These are phyloP conservation scores for Sebastes steindachneri DNA, from an alignment of 2,797 vertebrate species.

Conservation along the genomic window DNA sequence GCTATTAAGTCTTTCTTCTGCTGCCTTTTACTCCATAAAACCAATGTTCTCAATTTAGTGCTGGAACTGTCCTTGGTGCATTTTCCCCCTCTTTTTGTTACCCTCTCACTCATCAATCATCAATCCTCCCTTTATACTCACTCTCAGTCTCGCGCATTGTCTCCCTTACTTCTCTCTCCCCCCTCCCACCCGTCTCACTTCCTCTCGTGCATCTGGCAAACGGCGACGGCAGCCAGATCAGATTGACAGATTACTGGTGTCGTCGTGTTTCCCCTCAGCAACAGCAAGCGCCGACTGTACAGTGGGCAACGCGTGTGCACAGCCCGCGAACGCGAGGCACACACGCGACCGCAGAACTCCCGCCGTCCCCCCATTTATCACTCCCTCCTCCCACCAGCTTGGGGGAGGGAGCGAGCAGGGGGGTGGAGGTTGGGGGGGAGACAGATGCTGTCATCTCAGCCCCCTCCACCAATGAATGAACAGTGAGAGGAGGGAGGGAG, in stretches of 20 bases:
- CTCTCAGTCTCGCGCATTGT: slow-evolving; percentile 26
- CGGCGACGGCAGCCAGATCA: slow-evolving; percentile 53
- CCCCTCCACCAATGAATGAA: slow-evolving; percentile 37
- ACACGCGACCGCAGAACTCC: slow-evolving; percentile 3
- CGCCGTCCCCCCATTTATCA: slow-evolving; percentile 40
- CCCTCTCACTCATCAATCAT: slow-evolving; percentile 43
- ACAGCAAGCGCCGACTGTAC: slow-evolving; percentile 18
- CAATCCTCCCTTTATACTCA: slow-evolving; percentile 27
- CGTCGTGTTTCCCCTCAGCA: slow-evolving; percentile 30
- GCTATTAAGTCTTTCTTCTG: slow-evolving; percentile 62
- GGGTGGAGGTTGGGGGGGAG: neutral
- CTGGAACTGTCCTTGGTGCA: slow-evolving; percentile 40
- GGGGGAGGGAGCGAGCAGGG: neutral
- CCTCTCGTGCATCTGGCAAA: slow-evolving; percentile 39
- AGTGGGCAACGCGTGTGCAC: neutral
- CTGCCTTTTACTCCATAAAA: slow-evolving; percentile 63
- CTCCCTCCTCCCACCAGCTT: neutral
- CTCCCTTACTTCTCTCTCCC: neutral
- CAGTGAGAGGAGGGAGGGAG: slow-evolving; percentile 32
- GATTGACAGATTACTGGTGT: slow-evolving; percentile 76
- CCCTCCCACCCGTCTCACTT: neutral
- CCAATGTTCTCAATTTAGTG: slow-evolving; percentile 54
- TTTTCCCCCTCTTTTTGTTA: slow-evolving; percentile 4
- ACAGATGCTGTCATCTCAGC: slow-evolving; percentile 48
- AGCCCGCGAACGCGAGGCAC: neutral